Conservation (phyloP, 2,797 vertebrate genomes). For the Channallabes apus region DNA sequence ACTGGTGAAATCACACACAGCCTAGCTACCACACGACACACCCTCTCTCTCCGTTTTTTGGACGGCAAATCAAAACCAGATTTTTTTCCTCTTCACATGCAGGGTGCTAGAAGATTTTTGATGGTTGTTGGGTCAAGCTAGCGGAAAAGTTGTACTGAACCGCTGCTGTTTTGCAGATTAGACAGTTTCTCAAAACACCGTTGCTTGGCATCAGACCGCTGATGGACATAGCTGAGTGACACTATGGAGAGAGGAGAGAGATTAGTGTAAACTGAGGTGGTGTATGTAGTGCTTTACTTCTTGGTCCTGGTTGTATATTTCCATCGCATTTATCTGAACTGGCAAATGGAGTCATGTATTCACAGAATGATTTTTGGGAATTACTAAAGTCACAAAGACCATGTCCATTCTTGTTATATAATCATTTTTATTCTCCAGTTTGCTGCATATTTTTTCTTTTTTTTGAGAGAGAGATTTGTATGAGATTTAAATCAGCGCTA, state of each 20-base stretch:
- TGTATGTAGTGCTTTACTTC: background rate
- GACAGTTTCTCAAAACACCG: constrained; percentile 12
- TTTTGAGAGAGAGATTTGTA: constrained; percentile 8
- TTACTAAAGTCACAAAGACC: background rate
- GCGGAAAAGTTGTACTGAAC: constrained; percentile 1
- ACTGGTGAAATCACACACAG: background rate
- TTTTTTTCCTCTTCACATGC: background rate
- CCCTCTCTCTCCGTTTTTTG: background rate
- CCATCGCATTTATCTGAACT: background rate
- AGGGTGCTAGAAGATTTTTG: constrained; percentile 2
- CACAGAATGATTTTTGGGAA: background rate
- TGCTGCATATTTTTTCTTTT: constrained; percentile 19
- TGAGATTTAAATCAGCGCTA: background rate
- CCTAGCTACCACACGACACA: background rate
- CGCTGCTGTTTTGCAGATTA: constrained; percentile 15
- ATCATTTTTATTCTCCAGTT: background rate
- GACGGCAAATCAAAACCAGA: constrained; percentile 12
- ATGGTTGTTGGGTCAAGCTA: background rate
- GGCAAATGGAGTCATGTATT: background rate
- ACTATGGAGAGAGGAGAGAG: background rate
- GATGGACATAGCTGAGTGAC: background rate
- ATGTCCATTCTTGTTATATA: background rate
- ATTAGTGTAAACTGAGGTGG: constrained; percentile 17
- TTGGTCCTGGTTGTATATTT: background rate
- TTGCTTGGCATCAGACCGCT: constrained; percentile 5